A percentile compares a stretch with the other conserved stretches of the same genome.
Conservation (phyloP, 2,888 invertebrate species). For the Listrodromus nycthemerus region DNA sequence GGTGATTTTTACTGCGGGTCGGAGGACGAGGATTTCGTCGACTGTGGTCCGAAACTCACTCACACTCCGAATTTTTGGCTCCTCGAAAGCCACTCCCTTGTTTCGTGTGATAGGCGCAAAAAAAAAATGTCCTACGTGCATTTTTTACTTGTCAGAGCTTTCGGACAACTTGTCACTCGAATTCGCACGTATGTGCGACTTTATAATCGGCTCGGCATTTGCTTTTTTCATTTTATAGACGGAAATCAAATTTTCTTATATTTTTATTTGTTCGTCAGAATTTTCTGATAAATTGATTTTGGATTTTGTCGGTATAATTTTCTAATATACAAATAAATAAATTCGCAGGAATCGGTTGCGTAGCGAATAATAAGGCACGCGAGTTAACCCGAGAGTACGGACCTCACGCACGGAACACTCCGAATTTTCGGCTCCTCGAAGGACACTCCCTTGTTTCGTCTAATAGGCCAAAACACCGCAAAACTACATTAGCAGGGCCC, state of each 20-base stretch:
- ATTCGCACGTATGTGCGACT: slow-evolving; percentile 63
- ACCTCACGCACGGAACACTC: slow-evolving; percentile 62
- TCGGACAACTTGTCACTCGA: not conserved
- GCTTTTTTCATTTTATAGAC: slow-evolving; percentile 73
- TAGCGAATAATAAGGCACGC: slow-evolving; percentile 66
- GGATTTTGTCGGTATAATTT: too few relatives aligned
- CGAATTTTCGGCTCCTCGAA: slow-evolving; percentile 68
- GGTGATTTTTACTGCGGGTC: not conserved
- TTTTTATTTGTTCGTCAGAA: too few relatives aligned
- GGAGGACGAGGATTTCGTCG: slow-evolving; percentile 35
- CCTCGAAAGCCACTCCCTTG: slow-evolving; percentile 72
- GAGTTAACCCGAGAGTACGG: slow-evolving; percentile 12
- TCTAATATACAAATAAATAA: too few relatives aligned
- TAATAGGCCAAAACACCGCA: slow-evolving; percentile 76
- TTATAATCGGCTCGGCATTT: not conserved
- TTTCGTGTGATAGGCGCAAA: slow-evolving; percentile 80
- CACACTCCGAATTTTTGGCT: slow-evolving; percentile 61
- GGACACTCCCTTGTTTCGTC: slow-evolving; percentile 76
- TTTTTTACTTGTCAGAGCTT: too few relatives aligned
- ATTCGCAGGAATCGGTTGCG: too few relatives aligned
- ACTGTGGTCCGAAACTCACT: slow-evolving; percentile 34
- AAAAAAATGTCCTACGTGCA: slow-evolving; percentile 31
- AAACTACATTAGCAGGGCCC: not conserved
- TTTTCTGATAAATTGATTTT: too few relatives aligned
- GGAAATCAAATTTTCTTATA: slow-evolving; percentile 65